Percentiles rank a stretch among this genome's conserved stretches.
Conservation (phyloP, 1,140 invertebrate genomes). For the Halyomorpha halys region DNA sequence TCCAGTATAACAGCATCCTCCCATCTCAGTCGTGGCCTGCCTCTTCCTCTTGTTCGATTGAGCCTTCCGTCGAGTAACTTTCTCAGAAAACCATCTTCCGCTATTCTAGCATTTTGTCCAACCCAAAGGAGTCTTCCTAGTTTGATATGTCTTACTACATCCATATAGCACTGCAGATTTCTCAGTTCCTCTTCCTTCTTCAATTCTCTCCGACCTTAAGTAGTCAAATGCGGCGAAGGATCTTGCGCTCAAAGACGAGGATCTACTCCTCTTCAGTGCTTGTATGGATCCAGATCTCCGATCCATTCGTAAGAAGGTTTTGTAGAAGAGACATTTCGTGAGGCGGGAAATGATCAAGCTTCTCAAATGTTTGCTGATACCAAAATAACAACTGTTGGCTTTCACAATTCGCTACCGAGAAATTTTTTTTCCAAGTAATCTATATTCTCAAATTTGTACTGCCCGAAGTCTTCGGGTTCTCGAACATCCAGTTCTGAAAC, state of each 20-base stretch:
- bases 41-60: background rate
- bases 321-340: background rate
- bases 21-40: background rate
- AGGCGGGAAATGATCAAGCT: background rate
- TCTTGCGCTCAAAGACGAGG: background rate
- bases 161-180: background rate
- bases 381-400: background rate
- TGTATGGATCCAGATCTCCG: background rate
- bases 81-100: background rate
- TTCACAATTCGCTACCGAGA: background rate
- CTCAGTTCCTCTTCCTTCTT: background rate
- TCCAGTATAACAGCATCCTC: background rate
- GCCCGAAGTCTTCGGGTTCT: too few relatives aligned
- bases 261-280: background rate
- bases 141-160: background rate
- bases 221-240: background rate
- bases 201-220: background rate
- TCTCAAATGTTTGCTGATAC: background rate
- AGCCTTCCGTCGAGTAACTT: background rate
- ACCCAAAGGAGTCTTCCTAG: background rate
- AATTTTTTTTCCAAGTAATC: too few relatives aligned
- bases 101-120: background rate
- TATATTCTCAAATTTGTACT: too few relatives aligned
- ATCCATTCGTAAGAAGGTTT: background rate
- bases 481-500: background rate